These are phyloP conservation scores for Rana temporaria DNA, from an alignment of 2,113 vertebrate genomes.

Conservation along the genomic window DNA sequence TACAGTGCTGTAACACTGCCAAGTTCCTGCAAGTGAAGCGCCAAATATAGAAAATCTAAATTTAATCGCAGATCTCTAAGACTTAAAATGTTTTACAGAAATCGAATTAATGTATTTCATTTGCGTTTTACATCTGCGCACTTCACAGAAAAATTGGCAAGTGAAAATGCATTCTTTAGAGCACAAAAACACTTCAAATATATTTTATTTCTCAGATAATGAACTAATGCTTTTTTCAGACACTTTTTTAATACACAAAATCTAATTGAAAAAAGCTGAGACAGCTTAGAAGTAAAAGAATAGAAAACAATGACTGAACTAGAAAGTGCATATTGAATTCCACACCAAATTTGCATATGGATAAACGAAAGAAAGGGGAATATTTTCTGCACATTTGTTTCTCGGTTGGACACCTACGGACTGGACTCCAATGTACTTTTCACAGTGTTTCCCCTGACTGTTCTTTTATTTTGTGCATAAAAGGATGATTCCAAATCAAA, in stretches of 20 bases:
- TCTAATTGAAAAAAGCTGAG: slow-evolving; percentile 75
- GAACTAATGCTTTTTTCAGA: slow-evolving; percentile 73
- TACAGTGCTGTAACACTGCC: neutral
- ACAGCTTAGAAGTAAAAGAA: slow-evolving; percentile 69
- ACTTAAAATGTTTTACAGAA: slow-evolving; percentile 65
- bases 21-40: neutral
- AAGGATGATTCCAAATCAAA: slow-evolving; percentile 42
- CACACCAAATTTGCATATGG: slow-evolving; percentile 70
- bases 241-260: slow-evolving; percentile 69
- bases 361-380: slow-evolving; percentile 68
- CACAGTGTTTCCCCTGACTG: slow-evolving; percentile 67
- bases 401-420: slow-evolving; percentile 66
- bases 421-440: slow-evolving; percentile 63
- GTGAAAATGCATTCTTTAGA: slow-evolving; percentile 67
- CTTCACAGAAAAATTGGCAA: slow-evolving; percentile 64
- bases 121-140: slow-evolving; percentile 53
- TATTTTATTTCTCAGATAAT: slow-evolving; percentile 69
- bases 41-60: slow-evolving; percentile 23
- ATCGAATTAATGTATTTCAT: slow-evolving; percentile 64
- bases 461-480: slow-evolving; percentile 64
- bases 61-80: neutral
- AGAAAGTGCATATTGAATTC: slow-evolving; percentile 68
- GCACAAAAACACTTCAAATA: slow-evolving; percentile 71
- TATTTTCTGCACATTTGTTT: slow-evolving; percentile 68
- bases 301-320: slow-evolving; percentile 71